phyloP scores from a whole-genome alignment of 2,797 vertebrate genomes.

The Anas georgica region DNA sequence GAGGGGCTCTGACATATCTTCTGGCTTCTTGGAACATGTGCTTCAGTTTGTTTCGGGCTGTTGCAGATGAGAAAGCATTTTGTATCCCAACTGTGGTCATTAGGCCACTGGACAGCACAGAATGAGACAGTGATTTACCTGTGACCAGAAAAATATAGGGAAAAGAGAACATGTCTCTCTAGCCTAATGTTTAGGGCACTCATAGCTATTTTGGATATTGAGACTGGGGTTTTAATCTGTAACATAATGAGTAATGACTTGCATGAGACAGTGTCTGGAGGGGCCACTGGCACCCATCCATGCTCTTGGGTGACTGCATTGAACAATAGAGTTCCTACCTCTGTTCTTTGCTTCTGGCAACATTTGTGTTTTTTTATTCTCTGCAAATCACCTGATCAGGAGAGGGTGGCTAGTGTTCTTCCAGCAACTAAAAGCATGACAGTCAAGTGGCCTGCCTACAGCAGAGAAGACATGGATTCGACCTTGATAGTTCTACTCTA shows the following conservation, averaged over 20 bases:
- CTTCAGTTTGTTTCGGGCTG: not conserved
- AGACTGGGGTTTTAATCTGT: not conserved
- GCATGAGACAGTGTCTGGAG: not conserved
- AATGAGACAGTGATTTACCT: not conserved
- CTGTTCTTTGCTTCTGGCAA: not conserved
- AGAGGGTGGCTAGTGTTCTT: not conserved
- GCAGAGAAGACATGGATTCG: not conserved
- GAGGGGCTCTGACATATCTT: not conserved
- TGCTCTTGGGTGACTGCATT: not conserved
- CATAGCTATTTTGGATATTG: not conserved
- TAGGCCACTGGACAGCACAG: not conserved
- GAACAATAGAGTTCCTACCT: not conserved
- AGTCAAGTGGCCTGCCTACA: not conserved
- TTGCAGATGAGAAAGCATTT: not conserved
- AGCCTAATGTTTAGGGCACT: not conserved
- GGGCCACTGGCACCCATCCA: not conserved
- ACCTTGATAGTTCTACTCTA: not conserved
- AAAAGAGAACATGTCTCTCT: not conserved
- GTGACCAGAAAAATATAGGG: not conserved
- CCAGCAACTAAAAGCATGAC: not conserved
- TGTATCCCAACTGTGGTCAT: not conserved
- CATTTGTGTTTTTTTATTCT: not conserved
- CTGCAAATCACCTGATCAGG: not conserved
- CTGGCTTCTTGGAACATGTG: not conserved
- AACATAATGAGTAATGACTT: not conserved